Base-by-base conservation (phyloP, 1,140 invertebrate genomes). In the Antheraea pernyi region DNA sequence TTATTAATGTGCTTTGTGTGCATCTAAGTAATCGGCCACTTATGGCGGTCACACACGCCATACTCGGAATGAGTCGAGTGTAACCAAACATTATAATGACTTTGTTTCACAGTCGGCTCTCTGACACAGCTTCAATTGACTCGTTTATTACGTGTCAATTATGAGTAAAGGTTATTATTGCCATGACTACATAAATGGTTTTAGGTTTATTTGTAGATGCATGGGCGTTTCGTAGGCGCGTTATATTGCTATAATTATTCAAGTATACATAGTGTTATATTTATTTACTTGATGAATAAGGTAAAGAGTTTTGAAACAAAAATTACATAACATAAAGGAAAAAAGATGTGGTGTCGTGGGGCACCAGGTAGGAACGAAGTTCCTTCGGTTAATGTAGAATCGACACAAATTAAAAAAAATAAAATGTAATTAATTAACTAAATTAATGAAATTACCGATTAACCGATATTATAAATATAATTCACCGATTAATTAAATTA, bases 71-170 rank as follows among this genome's bases (percentile, higher is more conserved):
- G n/a, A 36, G 16, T 36, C 18, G 16, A 59, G 18, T 58, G 53
- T 46, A 77, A 61, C 77, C 76, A 84, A 84, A 85, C 80, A 82
- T 75, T 61, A 74, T 88, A 86, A 88, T 84, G 79, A 87, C 78
- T 79, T 82, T 75, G 78, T 76, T 80, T 85, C 74, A 78, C 72
- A 80, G 73, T 74, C 79, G 76, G 77, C 71, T 68, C 63, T 63
- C 70, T 75, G 71, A 77, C 73, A 39, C 48, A 84, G 82, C 71
- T 59, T 70, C 66, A 70, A 67, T 68, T 42, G 53, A 37, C 72
- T 22, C 72, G 74, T 71, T 86, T 83, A 86, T 83, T 77, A 80
- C 69, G 76, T 85, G 84, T 88, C 82, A 86, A 88, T 84, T 86
- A 80, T 77, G 76, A 37, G 73, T 78, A 78, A 77, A 80, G 74